phyloP scores from a whole-genome alignment of 2,113 vertebrate genomes.

The Malurus alboscapulatus region DNA sequence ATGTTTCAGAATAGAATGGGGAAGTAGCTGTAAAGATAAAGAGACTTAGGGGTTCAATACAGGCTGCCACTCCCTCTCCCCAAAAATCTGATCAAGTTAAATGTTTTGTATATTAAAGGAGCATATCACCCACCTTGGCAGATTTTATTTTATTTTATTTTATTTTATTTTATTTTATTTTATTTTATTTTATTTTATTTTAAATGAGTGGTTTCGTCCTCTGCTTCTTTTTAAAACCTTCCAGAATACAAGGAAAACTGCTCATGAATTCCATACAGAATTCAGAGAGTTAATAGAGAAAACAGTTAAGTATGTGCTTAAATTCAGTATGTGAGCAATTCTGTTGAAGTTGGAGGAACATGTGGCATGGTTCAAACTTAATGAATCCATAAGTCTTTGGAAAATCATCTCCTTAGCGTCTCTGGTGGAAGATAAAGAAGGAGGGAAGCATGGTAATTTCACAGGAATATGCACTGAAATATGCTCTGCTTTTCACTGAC shows the following conservation, averaged over 20 bases:
- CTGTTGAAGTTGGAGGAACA: conserved; percentile 12
- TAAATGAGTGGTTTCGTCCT: background rate
- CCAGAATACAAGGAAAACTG: background rate
- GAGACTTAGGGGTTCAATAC: background rate
- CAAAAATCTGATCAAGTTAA: background rate
- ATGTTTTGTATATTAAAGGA: background rate
- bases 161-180: background rate
- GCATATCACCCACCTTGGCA: background rate
- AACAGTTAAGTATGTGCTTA: background rate
- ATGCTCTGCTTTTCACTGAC: background rate
- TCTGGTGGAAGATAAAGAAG: conserved; percentile 41
- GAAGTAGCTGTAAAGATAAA: background rate
- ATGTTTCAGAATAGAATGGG: background rate
- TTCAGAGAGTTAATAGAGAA: background rate
- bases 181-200: background rate
- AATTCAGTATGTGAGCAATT: conserved; percentile 24
- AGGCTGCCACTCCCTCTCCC: background rate
- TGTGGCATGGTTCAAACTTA: conserved; percentile 47
- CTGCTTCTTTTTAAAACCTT: background rate
- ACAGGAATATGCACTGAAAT: conserved; percentile 28
- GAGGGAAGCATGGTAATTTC: conserved; percentile 16
- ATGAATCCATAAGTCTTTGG: conserved; percentile 51
- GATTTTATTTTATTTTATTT: background rate
- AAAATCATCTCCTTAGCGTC: conserved; percentile 29
- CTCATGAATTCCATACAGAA: background rate